Evolutionary conservation across 2,113 vertebrate genomes (phyloP).

Genomic region (Scophthalmus maximus): DNA sequence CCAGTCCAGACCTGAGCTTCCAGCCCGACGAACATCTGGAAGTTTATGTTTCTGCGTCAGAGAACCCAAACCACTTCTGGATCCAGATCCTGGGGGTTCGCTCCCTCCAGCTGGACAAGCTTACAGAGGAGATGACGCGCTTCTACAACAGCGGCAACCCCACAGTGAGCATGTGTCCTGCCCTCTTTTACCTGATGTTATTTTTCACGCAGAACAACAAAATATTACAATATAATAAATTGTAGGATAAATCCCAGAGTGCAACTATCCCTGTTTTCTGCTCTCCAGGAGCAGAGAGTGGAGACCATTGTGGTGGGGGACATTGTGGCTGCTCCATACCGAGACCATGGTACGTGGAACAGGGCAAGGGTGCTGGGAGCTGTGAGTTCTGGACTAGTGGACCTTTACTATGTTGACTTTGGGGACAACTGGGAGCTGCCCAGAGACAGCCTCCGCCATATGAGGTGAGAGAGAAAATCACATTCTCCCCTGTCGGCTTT

Average conservation of each 20-base stretch:
- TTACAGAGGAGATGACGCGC: slow-evolving; percentile 88
- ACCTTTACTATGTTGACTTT: slow-evolving; percentile 92
- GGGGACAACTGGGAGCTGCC: slow-evolving; percentile 88
- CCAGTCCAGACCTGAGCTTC: slow-evolving; percentile 91
- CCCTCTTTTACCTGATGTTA: neutral
- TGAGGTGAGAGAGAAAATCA: slow-evolving; percentile 82
- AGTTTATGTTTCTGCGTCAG: slow-evolving; percentile 89
- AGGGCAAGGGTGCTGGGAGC: slow-evolving; percentile 86
- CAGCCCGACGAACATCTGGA: slow-evolving; percentile 89
- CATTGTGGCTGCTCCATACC: slow-evolving; percentile 89
- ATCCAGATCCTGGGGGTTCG: slow-evolving; percentile 90
- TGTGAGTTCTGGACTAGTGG: slow-evolving; percentile 82
- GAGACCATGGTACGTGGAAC: slow-evolving; percentile 84
- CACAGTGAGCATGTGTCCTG: slow-evolving; percentile 65
- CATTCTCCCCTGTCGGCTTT: neutral
- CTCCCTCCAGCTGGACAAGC: slow-evolving; percentile 89
- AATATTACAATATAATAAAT: neutral
- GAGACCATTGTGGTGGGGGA: slow-evolving; percentile 83
- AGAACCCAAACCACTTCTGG: slow-evolving; percentile 92
- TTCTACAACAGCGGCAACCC: slow-evolving; percentile 78
- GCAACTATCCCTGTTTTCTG: neutral
- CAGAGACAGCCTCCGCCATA: slow-evolving; percentile 77
- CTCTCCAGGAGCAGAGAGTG: slow-evolving; percentile 78
- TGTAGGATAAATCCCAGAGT: neutral
- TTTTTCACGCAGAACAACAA: neutral